phyloP scores from a whole-genome alignment of 2,113 vertebrate species.

The Vanacampus margaritifer region DNA sequence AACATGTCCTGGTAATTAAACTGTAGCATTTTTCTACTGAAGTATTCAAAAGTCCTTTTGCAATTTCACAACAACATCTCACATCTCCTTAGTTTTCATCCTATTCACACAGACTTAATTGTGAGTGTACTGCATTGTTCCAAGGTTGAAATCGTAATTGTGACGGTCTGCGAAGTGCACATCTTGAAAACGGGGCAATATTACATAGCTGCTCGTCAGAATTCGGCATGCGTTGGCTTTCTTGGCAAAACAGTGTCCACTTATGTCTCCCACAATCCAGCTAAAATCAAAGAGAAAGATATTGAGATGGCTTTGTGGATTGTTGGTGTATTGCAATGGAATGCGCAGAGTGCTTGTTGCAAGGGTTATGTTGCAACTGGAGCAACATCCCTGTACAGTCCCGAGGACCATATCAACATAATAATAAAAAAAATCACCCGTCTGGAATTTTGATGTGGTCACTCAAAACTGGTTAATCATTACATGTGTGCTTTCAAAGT shows the following conservation, averaged over 20 bases:
- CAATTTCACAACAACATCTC: not conserved
- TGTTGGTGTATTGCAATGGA: conserved; percentile 25
- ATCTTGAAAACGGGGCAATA: not conserved
- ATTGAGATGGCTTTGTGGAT: conserved; percentile 42
- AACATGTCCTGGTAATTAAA: too few relatives aligned
- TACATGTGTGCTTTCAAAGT: not conserved
- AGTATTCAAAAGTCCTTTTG: not conserved
- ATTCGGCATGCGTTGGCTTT: not conserved
- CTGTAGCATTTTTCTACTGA: not conserved
- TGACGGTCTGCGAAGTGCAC: not conserved
- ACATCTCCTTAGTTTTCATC: not conserved
- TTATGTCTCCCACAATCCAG: not conserved
- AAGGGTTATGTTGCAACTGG: conserved; percentile 29
- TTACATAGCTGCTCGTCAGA: not conserved
- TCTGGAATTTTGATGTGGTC: not conserved
- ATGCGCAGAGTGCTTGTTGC: conserved; percentile 49
- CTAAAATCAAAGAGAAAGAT: not conserved
- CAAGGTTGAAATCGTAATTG: not conserved
- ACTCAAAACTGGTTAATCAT: not conserved
- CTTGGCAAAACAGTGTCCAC: not conserved
- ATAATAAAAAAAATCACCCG: not conserved
- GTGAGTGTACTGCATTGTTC: not conserved
- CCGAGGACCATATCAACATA: conserved; percentile 9
- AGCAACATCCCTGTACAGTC: conserved; percentile 9
- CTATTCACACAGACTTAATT: not conserved